Conservation (phyloP, 2,888 invertebrate species). For the Lasioglossum morio region DNA sequence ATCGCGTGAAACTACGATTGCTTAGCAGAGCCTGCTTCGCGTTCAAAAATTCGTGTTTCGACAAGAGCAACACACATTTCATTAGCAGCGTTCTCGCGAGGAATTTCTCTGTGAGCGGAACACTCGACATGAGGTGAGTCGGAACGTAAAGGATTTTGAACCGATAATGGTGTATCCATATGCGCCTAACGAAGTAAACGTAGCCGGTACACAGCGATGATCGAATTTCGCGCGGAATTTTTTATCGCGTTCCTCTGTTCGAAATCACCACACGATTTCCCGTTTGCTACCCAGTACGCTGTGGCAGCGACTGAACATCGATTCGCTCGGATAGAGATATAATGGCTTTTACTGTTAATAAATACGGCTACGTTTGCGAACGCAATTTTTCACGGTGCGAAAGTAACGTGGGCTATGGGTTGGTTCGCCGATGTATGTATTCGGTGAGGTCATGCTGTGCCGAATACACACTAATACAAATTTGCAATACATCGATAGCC, state of each 20-base stretch:
- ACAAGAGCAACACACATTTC: slow-evolving; percentile 58
- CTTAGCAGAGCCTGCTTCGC: slow-evolving; percentile 71
- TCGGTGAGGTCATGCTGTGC: neutral
- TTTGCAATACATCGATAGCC: neutral
- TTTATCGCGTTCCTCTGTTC: neutral
- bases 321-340: slow-evolving; percentile 11
- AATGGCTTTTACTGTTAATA: slow-evolving; percentile 23
- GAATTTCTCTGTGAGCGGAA: slow-evolving; percentile 74
- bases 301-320: neutral
- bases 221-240: slow-evolving; percentile 40
- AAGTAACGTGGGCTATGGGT: neutral
- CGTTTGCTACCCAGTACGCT: neutral
- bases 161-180: neutral
- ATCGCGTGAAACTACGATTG: slow-evolving; percentile 73
- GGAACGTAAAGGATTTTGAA: neutral
- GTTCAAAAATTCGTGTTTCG: slow-evolving; percentile 59
- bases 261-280: neutral
- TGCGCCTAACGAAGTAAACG: neutral
- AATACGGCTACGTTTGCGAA: neutral
- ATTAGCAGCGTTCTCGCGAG: slow-evolving; percentile 64
- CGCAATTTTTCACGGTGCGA: neutral
- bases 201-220: neutral
- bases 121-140: slow-evolving; percentile 78
- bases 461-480: neutral
- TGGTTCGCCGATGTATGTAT: neutral